These are phyloP conservation scores for Rhincodon typus DNA, from an alignment of 2,797 vertebrate genomes.

Conservation along the genomic window DNA sequence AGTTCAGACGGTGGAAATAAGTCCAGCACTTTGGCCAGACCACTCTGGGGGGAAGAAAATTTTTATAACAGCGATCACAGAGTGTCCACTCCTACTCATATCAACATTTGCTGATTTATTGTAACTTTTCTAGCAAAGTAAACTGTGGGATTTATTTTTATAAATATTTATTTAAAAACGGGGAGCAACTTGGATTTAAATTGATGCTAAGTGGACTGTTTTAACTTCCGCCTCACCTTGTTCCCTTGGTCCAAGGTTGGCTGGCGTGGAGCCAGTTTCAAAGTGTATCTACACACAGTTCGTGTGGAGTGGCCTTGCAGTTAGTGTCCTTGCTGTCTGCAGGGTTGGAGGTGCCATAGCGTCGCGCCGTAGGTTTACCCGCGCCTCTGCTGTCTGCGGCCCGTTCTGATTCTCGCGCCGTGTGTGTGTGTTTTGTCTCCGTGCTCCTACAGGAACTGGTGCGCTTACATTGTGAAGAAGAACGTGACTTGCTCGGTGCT, in stretches of 20 bases:
- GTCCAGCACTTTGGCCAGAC: not conserved
- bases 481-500: conserved; percentile 85
- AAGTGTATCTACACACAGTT: not conserved
- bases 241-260: not conserved
- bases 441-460: conserved; percentile 75
- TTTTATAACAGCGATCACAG: not conserved
- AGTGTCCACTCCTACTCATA: not conserved
- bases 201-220: not conserved
- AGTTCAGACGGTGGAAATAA: too few relatives aligned
- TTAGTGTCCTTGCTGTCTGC: not conserved
- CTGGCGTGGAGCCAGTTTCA: not conserved
- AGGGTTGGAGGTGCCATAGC: not conserved
- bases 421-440: not conserved
- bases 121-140: not conserved
- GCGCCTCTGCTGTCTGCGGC: not conserved
- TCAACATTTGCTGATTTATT: not conserved
- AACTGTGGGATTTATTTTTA: not conserved
- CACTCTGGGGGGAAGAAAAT: not conserved
- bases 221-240: not conserved
- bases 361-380: not conserved
- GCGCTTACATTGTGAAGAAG: conserved; percentile 85
- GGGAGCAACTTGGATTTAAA: not conserved
- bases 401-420: not conserved
- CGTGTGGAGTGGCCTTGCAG: too few relatives aligned
- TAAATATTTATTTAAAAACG: not conserved